phyloP scores from a whole-genome alignment of 2,888 invertebrate genomes.

The Alsophila aescularia region DNA sequence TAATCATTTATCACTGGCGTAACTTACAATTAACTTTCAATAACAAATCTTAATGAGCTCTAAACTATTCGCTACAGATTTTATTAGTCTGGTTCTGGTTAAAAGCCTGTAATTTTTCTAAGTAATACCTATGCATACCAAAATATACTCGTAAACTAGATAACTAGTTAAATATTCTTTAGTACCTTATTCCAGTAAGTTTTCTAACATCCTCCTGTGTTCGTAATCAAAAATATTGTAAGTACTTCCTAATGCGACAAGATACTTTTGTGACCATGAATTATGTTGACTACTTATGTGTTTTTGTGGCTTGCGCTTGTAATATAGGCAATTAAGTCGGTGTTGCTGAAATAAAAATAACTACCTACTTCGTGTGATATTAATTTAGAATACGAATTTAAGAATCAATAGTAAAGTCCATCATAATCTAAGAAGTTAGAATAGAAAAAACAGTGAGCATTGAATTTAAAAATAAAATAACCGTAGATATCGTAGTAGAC shows the following conservation, averaged over 20 bases:
- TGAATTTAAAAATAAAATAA: too few relatives aligned
- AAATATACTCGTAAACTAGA: too few relatives aligned
- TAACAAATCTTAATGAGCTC: background rate
- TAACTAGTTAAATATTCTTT: too few relatives aligned
- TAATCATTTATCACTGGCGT: background rate
- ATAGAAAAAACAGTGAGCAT: too few relatives aligned
- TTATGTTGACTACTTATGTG: background rate
- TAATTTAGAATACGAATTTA: too few relatives aligned
- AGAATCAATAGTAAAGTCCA: too few relatives aligned
- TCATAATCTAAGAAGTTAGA: too few relatives aligned
- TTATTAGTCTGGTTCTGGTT: background rate
- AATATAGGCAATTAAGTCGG: background rate
- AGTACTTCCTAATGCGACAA: background rate
- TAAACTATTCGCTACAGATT: background rate
- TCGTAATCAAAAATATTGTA: background rate
- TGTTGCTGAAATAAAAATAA: background rate
- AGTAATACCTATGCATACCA: background rate
- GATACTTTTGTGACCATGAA: background rate
- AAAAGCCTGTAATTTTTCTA: background rate
- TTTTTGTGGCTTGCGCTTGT: background rate
- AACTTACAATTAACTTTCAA: background rate
- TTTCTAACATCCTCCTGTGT: background rate
- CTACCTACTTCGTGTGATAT: too few relatives aligned
- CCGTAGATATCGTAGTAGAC: too few relatives aligned
- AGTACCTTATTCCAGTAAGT: background rate